Evolutionary conservation across 2,888 invertebrate genomes (phyloP).

Genomic region (Nesidiocoris tenuis): DNA sequence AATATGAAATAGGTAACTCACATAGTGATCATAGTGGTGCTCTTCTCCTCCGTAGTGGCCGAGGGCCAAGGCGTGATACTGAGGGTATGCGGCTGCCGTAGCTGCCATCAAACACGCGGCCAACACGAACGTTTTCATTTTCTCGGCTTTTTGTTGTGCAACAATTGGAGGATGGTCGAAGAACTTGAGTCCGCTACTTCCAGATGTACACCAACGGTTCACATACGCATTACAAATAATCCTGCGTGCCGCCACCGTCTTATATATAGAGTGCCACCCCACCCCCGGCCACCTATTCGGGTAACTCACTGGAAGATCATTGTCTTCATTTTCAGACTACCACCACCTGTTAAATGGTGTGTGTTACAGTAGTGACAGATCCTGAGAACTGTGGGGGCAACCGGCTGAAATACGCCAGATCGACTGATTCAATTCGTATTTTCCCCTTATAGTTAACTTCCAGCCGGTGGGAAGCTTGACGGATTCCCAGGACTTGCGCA

Average conservation of each 20-base stretch:
- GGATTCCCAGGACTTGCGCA: neutral
- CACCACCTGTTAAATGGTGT: neutral
- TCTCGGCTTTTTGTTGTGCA: neutral
- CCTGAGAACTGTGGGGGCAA: no score
- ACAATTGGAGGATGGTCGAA: no score
- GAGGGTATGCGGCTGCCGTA: slow-evolving; percentile 11
- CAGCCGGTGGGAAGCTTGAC: neutral
- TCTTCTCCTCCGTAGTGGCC: slow-evolving; percentile 1
- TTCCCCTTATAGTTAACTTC: neutral
- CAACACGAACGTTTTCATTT: slow-evolving; percentile 17
- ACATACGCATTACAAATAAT: slow-evolving; percentile 30
- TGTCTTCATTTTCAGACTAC: slow-evolving; percentile 6
- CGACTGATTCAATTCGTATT: neutral
- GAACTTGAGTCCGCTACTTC: neutral
- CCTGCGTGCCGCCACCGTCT: neutral
- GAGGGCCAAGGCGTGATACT: slow-evolving; percentile 1
- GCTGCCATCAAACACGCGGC: neutral
- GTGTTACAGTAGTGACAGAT: no score
- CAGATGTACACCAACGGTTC: neutral
- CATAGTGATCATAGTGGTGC: slow-evolving; percentile 21
- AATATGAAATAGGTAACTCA: no score
- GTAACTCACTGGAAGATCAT: slow-evolving; percentile 4
- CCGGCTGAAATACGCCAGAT: neutral
- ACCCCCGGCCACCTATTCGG: slow-evolving; percentile 1
- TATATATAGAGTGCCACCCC: neutral